These are phyloP conservation scores for Podabrus alpinus DNA, from an alignment of 2,888 invertebrate genomes.

Conservation along the genomic window DNA sequence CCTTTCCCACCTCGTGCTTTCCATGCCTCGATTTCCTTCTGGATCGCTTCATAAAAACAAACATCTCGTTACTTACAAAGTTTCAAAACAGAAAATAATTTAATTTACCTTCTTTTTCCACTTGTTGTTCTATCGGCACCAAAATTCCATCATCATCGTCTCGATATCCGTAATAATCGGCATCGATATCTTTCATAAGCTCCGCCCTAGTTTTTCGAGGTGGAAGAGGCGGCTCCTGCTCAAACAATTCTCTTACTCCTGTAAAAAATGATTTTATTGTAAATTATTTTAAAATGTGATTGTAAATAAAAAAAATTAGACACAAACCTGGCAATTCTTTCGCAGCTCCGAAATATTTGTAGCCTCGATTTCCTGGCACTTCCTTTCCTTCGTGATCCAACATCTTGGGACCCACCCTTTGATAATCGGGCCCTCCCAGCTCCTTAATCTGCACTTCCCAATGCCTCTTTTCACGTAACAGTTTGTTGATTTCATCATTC, in stretches of 20 bases:
- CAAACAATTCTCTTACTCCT: conserved; percentile 96
- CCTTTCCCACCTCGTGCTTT: conserved; percentile 65
- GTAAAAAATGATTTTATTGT: neutral
- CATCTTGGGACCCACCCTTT: conserved; percentile 90
- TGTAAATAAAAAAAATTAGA: neutral
- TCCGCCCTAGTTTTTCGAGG: conserved; percentile 93
- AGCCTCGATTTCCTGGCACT: conserved; percentile 96
- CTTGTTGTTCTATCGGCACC: conserved; percentile 81
- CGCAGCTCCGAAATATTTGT: conserved; percentile 98
- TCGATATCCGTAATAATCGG: conserved; percentile 97
- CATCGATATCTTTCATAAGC: conserved; percentile 97
- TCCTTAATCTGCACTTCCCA: conserved; percentile 98
- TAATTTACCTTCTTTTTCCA: conserved; percentile 70
- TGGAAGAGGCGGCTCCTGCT: conserved; percentile 90
- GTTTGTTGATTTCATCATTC: conserved; percentile 99
- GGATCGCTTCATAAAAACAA: conserved; percentile 56
- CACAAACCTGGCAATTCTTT: conserved; percentile 87
- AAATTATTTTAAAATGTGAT: neutral
- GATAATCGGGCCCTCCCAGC: conserved; percentile 93
- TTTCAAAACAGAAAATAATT: no score
- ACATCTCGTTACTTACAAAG: no score
- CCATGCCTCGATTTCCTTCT: conserved; percentile 73
- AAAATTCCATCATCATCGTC: conserved; percentile 98
- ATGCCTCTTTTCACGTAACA: conserved; percentile 92
- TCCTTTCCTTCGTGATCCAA: conserved; percentile 92